A percentile compares a stretch with the other conserved stretches of the same genome.
phyloP scores from a whole-genome alignment of 2,797 vertebrate species.

The Clamator glandarius region DNA sequence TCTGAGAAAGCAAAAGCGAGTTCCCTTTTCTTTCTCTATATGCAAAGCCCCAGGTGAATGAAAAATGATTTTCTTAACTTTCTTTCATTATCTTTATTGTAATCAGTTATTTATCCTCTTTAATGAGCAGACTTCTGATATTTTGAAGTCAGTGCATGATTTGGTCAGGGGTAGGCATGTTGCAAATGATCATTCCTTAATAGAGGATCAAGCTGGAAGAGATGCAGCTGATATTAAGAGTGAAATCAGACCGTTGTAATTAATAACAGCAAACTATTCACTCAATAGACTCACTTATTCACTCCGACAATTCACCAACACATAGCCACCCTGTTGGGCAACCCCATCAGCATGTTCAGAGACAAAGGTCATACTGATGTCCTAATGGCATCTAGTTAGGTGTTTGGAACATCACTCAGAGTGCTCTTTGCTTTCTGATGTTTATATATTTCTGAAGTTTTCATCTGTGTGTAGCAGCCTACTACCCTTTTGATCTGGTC shows the following conservation, averaged over 20 bases:
- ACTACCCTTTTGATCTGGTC: not conserved
- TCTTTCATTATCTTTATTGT: not conserved
- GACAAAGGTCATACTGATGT: not conserved
- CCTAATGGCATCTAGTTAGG: not conserved
- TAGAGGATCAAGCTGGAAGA: not conserved
- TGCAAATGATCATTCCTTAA: not conserved
- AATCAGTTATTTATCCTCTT: not conserved
- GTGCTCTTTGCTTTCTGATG: not conserved
- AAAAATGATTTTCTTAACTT: not conserved
- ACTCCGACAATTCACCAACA: not conserved
- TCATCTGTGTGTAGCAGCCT: not conserved
- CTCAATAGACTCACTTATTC: not conserved
- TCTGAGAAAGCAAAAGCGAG: not conserved
- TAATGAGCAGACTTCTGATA: not conserved
- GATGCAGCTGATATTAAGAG: not conserved
- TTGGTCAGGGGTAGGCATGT: not conserved
- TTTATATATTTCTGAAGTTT: not conserved
- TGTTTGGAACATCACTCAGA: not conserved
- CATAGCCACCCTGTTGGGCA: no score
- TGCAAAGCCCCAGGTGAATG: not conserved
- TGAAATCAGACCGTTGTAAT: not conserved
- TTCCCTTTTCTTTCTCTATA: not conserved
- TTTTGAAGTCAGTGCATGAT: not conserved
- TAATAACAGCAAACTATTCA: not conserved
- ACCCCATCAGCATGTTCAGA: not conserved